Base-by-base conservation (phyloP, 37 sponge, comb jelly and placozoan species). In the Ephydatia muelleri region DNA sequence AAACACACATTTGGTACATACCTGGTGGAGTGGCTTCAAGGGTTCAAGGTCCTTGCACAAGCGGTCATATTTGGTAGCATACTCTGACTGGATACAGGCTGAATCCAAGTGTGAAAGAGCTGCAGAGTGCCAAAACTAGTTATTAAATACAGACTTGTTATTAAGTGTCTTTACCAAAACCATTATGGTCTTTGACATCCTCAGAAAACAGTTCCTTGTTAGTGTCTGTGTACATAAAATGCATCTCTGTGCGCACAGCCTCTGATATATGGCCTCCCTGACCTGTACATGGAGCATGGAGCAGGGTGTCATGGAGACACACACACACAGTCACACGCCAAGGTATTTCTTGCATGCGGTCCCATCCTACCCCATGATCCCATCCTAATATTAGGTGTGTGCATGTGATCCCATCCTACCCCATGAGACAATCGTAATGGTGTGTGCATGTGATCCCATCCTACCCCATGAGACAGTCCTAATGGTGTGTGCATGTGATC, bases 1-100 rank as follows among this genome's bases (percentile, higher is more conserved):
- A n/a, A n/a, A n/a, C n/a, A n/a, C n/a, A n/a, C n/a, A n/a, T n/a
- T n/a, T n/a, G n/a, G 9, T 26, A 11, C 72, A 71, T 71, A 89
- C 89, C 80, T 67, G 35, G 21, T 47, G n/a, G 49, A 90, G 77
- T 14, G 75, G 67, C 3, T 37, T 69, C 49, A 85, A 75, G 65
- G 82, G 72, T 30, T 80, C 48, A 0, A 90, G 85, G 70, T 90
- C 90, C 81, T 77, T 72, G 38, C 90, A 80, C 40, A 85, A 38
- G 68, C 75, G 80, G 76, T 74, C 57, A 67, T 73, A 90, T 36
- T 81, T 80, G 49, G 85, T 22, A 19, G 90, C 90, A 76, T 85
- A 90, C 64, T 90, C 90, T 19, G 57, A 57, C 19, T 57, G 57
- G 16, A 57, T 57, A 11, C 57, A 57, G 57, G 57, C 57, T 57